Conservation (phyloP, 2,113 vertebrate species). For the Microcebus griseorufus region DNA sequence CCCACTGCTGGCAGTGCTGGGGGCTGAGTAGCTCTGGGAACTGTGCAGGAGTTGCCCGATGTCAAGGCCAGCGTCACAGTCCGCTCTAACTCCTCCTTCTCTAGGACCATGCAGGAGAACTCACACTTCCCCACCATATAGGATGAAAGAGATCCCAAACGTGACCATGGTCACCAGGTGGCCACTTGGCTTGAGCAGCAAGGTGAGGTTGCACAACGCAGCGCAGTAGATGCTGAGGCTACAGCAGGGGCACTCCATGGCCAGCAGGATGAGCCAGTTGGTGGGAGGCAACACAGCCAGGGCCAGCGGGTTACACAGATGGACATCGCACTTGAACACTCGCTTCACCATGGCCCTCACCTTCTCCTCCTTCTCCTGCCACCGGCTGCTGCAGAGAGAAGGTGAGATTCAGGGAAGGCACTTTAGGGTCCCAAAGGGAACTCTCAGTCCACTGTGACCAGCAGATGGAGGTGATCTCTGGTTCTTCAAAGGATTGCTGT, state of each 20-base stretch:
- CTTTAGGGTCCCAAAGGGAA: rapidly evolving
- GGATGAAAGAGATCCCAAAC: not conserved
- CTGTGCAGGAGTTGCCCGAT: not conserved
- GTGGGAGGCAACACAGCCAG: not conserved
- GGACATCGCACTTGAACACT: conserved; percentile 44
- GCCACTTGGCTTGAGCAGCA: conserved; percentile 39
- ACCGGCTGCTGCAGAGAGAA: not conserved
- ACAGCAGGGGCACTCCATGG: conserved; percentile 21
- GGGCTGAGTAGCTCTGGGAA: not conserved
- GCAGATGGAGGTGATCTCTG: not conserved
- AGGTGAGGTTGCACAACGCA: not conserved
- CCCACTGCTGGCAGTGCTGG: not conserved
- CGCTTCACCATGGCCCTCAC: not conserved
- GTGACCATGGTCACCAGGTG: not conserved
- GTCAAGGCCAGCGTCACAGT: conserved; percentile 22
- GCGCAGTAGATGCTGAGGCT: not conserved
- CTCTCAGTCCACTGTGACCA: not conserved
- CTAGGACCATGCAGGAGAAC: not conserved
- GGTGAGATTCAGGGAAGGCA: not conserved
- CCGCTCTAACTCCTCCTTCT: conserved; percentile 26
- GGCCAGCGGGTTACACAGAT: not conserved
- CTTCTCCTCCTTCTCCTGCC: conserved; percentile 55
- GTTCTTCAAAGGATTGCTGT: not conserved
- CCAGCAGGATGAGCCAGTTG: conserved; percentile 21
- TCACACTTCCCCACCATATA: not conserved